Evolutionary conservation across 1,140 invertebrate genomes (phyloP), one percentile per base, ranked within the genome.

Genomic region (Phymorhynchus buccinoides): DNA sequence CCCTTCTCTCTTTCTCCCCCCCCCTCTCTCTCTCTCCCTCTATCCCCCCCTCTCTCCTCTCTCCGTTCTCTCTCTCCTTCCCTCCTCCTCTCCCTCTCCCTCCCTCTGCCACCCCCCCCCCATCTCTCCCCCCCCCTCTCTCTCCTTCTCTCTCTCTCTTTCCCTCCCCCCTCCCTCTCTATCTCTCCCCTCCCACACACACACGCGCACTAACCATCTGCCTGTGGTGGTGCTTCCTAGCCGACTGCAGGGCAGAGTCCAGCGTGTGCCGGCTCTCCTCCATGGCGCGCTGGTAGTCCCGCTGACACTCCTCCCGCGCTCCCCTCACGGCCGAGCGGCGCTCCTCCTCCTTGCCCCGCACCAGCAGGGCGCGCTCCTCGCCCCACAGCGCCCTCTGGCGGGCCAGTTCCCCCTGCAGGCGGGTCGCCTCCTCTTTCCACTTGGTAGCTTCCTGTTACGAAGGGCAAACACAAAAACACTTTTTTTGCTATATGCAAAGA

Each of bases 181-280:
- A n/a, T n/a, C n/a, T n/a, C n/a, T n/a, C n/a, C n/a, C n/a, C n/a
- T n/a, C n/a, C n/a, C n/a, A 56, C 52, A 56, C 12, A 27, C 27
- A 56, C 12, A 56, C 39, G 27, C 27, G 2, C 16, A 79, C 84
- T 66, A 66, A 89, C 89, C 85, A 86, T 84, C 85, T 89, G 88
- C 52, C 75, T 81, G 0, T 81, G 78, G 71, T 86, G 86, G 44
- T 88, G 84, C 32, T 89, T 84, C 18, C 87, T 77, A 3, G 89
- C 87, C 1, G 86, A 44, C 83, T 86, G 85, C 56, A 89, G 85
- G 2, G 89, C 88, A 27, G 84, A 78, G 32, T 85, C 87, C 35
- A 88, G 66, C 1, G 86, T 88, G 27, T 84, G 84, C n/a, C 87
- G 85, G 80, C 87, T 86, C 35, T 89, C 88, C 9, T 83, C 56